Evolutionary conservation across 2,888 invertebrate genomes (phyloP), one percentile per base, ranked within the genome.

Genomic region (Dynastes grantii): DNA sequence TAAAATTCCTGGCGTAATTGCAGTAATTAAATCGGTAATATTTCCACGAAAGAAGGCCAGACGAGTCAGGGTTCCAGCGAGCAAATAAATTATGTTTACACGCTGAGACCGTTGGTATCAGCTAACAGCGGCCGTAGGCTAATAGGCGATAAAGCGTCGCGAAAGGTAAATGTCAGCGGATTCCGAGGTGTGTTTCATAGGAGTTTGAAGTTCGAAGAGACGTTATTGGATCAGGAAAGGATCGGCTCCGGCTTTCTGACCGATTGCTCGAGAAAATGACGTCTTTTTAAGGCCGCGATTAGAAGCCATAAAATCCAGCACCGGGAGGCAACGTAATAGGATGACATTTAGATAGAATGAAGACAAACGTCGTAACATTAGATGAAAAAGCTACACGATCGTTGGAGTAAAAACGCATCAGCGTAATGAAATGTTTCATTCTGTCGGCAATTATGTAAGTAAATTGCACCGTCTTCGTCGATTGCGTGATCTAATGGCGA

Each of bases 81-180:
- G 65, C 68, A 51, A 68, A 40, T 68, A 27, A 51, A 68, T 68
- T 51, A 29, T 68, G 49, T 68, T 68, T 68, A 51, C 51, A 67
- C 63, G 37, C 11, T 29, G n/a, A 32, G 63, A 29, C 29, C 63
- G 22, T 16, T n/a, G 29, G 63, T 11, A 63, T 13, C 29, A 13
- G 29, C 22, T 32, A 29, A 11, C 32, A n/a, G n/a, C 55, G n/a
- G 16, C 22, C 5, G 32, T 55, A 16, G 55, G 55, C 29, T 63
- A 63, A 63, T 32, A 32, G 32, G 9, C 63, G 63, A 32, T 63
- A 32, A 58, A 58, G 6, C 63, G 29, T 63, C 27, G 27, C 63
- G 27, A 63, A 63, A 63, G 63, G 63, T 63, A 63, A 63, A 63
- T 29, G 63, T 63, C 63, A 29, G 29, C 11, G 29, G 32, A 63